Conservation (phyloP, 2,113 vertebrate genomes). For the Dascyllus trimaculatus region DNA sequence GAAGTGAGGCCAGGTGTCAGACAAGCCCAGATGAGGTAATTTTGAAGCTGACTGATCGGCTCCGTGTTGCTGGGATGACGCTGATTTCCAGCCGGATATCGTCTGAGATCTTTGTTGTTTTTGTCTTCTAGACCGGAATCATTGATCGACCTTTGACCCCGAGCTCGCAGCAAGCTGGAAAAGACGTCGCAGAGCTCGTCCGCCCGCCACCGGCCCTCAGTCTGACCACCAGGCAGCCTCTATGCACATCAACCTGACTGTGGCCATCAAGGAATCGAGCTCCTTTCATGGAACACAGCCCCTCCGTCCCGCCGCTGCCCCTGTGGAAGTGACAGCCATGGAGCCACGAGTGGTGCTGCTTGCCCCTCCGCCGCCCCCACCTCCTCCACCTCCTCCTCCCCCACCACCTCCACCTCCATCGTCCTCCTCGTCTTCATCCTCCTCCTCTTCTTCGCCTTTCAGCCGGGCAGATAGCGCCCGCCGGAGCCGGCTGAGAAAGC, state of each 20-base stretch:
- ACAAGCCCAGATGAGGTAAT: constrained; percentile 37
- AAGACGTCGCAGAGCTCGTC: constrained; percentile 18
- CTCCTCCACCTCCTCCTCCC: constrained; percentile 55
- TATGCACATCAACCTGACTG: constrained; percentile 81
- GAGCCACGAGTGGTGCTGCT: constrained; percentile 56
- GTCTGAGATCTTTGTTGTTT: constrained; percentile 20
- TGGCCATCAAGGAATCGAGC: constrained; percentile 76
- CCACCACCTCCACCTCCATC: constrained; percentile 68
- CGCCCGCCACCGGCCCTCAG: background rate
- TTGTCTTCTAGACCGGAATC: constrained; percentile 48
- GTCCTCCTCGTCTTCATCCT: background rate
- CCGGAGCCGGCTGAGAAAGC: constrained; percentile 82
- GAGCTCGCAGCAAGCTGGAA: background rate
- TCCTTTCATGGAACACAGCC: constrained; percentile 81
- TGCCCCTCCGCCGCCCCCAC: constrained; percentile 48
- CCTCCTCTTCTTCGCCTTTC: constrained; percentile 57
- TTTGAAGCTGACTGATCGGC: background rate
- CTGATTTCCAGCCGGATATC: constrained; percentile 12
- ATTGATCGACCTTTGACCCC: constrained; percentile 47
- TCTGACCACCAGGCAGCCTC: constrained; percentile 40
- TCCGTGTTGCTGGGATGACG: background rate
- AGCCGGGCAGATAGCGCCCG: constrained; percentile 66
- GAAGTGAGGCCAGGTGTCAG: constrained; percentile 65
- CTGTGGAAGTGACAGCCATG: constrained; percentile 81
- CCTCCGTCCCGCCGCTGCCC: constrained; percentile 28